Conservation (phyloP, 2,113 vertebrate species). For the Hippocampus zosterae region DNA sequence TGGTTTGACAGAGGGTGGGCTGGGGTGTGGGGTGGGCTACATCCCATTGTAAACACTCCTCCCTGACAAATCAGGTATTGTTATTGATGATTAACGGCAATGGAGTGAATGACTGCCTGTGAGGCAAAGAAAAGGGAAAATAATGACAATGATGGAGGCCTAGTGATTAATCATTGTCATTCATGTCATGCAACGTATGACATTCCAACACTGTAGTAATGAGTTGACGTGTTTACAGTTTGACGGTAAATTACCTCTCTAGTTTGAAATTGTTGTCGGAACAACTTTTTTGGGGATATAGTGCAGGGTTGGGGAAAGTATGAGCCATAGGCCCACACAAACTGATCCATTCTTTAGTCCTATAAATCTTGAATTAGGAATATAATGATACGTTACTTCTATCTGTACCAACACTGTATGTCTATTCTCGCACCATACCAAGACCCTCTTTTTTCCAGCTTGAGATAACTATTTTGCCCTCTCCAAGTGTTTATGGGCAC, state of each 20-base stretch:
- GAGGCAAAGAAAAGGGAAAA: slow-evolving; percentile 18
- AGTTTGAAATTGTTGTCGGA: too few species aligned
- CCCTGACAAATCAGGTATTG: slow-evolving; percentile 66
- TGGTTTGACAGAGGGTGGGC: slow-evolving; percentile 48
- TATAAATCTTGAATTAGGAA: too few species aligned
- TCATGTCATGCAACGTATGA: background rate
- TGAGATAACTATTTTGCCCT: too few species aligned
- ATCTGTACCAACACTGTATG: too few species aligned
- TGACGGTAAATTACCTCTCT: background rate
- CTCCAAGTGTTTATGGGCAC: too few species aligned
- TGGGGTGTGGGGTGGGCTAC: background rate
- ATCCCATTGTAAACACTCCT: slow-evolving; percentile 59
- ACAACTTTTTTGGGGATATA: too few species aligned
- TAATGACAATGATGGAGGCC: slow-evolving; percentile 32
- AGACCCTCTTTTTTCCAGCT: too few species aligned
- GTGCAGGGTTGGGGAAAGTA: too few species aligned
- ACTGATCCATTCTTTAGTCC: too few species aligned
- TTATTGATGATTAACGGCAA: slow-evolving; percentile 62
- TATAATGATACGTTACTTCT: too few species aligned
- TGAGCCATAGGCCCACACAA: too few species aligned
- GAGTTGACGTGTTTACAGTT: background rate
- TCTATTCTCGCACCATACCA: too few species aligned
- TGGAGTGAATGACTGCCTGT: slow-evolving; percentile 22
- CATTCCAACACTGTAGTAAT: background rate
- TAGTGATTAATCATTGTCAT: slow-evolving; percentile 1